Conservation (phyloP, 1,140 invertebrate genomes). For the Heliconius himera region DNA sequence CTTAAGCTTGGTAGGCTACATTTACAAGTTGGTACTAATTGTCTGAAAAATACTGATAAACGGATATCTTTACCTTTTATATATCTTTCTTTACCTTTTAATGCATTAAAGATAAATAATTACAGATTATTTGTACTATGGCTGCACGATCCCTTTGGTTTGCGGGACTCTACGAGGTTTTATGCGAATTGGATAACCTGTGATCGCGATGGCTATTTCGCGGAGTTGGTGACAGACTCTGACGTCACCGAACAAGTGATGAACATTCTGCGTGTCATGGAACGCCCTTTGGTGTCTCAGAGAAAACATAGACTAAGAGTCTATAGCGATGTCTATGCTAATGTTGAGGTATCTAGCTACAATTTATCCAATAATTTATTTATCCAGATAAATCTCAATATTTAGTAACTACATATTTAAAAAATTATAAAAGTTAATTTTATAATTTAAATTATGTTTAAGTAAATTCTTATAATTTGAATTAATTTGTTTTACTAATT, state of each 20-base stretch:
- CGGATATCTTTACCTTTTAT: too few relatives aligned
- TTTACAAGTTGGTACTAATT: too few relatives aligned
- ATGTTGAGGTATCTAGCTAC: constrained; percentile 57
- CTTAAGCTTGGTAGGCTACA: too few relatives aligned
- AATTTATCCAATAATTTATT: neutral
- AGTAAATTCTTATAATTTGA: neutral
- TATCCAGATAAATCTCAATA: too few relatives aligned
- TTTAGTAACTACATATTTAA: too few relatives aligned
- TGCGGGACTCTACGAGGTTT: constrained; percentile 60
- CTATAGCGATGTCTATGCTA: constrained; percentile 71
- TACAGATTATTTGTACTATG: constrained; percentile 66
- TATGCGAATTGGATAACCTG: constrained; percentile 61
- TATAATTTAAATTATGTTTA: too few relatives aligned
- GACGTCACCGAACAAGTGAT: constrained; percentile 73
- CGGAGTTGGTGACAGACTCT: constrained; percentile 59
- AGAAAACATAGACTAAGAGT: constrained; percentile 52
- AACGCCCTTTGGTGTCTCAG: constrained; percentile 66
- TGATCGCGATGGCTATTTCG: constrained; percentile 63
- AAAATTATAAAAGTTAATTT: too few relatives aligned
- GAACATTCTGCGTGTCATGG: constrained; percentile 63
- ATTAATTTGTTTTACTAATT: neutral
- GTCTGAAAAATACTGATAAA: too few relatives aligned
- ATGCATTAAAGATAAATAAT: neutral
- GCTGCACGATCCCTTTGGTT: constrained; percentile 65
- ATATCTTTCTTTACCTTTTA: neutral